Conservation (phyloP, 2,797 vertebrate species). For the Lophotriccus pileatus region DNA sequence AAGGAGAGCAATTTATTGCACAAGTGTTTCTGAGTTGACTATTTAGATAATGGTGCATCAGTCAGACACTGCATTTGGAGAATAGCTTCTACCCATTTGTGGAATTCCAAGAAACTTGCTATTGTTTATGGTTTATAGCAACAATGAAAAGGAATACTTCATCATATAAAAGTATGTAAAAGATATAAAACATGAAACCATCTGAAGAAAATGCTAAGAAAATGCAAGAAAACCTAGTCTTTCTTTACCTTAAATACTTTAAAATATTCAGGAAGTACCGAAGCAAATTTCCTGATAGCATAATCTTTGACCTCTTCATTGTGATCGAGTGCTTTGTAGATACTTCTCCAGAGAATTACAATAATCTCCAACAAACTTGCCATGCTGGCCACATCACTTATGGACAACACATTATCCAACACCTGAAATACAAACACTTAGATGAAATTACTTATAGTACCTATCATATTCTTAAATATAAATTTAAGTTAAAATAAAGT, state of each 20-base stretch:
- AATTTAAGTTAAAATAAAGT: neutral
- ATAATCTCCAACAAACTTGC: conserved; percentile 87
- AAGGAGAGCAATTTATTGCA: neutral
- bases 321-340: conserved; percentile 81
- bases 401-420: conserved; percentile 77
- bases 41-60: neutral
- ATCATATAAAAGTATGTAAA: neutral
- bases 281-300: conserved; percentile 84
- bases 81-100: neutral
- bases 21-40: neutral
- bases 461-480: neutral
- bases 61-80: neutral
- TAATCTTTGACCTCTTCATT: conserved; percentile 85
- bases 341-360: conserved; percentile 92
- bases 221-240: neutral
- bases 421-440: conserved; percentile 68
- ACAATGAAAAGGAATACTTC: neutral
- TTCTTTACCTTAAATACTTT: conserved; percentile 84
- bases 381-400: conserved; percentile 78
- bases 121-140: neutral
- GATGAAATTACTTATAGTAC: neutral
- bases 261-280: conserved; percentile 88
- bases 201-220: neutral
- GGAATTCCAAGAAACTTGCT: neutral
- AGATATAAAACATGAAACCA: neutral